Percentiles rank a stretch among this genome's conserved stretches.
These are phyloP conservation scores for Anastrepha ludens DNA, from an alignment of 1,140 invertebrate genomes.

Conservation along the genomic window DNA sequence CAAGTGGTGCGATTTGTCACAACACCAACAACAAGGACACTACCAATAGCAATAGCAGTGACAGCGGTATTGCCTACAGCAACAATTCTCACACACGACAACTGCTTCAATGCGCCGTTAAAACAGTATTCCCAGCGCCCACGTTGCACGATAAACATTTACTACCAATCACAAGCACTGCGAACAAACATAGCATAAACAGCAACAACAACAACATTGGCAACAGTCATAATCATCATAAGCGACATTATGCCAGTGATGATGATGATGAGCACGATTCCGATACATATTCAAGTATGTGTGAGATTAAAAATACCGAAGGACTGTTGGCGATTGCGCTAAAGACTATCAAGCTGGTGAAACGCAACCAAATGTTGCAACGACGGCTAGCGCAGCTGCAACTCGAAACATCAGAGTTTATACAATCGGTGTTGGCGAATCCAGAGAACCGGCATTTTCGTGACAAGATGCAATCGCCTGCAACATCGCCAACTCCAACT, in stretches of 20 bases:
- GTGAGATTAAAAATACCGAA: constrained; percentile 59
- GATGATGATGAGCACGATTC: constrained; percentile 17
- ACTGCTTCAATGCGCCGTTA: constrained; percentile 18
- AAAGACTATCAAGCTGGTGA: constrained; percentile 70
- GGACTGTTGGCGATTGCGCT: constrained; percentile 68
- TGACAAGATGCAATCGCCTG: constrained; percentile 60
- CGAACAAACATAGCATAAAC: too few relatives aligned
- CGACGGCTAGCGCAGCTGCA: constrained; percentile 67
- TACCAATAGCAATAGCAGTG: not conserved
- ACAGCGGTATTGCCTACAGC: not conserved
- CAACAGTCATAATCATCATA: not conserved
- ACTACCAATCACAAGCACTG: not conserved
- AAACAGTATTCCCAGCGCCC: constrained; percentile 44
- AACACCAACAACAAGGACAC: constrained; percentile 48
- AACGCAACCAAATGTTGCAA: constrained; percentile 70
- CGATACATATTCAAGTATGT: constrained; percentile 41
- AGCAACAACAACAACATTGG: not conserved
- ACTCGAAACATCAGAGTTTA: constrained; percentile 69
- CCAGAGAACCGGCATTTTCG: constrained; percentile 70
- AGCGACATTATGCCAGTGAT: not conserved
- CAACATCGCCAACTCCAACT: not conserved
- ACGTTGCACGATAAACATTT: not conserved
- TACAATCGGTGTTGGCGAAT: constrained; percentile 71
- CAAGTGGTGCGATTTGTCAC: constrained; percentile 31
- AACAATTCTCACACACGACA: not conserved